These are phyloP conservation scores for Mesaphorura yosii DNA, from an alignment of 1,140 invertebrate genomes.

Conservation along the genomic window DNA sequence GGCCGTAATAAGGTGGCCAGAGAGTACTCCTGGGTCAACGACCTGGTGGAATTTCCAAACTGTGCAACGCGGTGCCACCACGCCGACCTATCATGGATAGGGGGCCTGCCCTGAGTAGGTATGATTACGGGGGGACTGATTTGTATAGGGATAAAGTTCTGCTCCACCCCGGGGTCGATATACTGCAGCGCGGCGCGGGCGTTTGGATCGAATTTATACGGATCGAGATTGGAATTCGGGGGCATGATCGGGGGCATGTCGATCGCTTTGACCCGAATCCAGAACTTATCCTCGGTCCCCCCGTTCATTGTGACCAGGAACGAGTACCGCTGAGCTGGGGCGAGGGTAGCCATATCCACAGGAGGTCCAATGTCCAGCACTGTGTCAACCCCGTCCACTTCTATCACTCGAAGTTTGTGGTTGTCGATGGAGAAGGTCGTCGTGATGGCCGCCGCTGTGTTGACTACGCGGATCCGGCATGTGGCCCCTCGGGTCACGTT, in stretches of 20 bases:
- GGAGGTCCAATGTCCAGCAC: not conserved
- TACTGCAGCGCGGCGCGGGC: too few relatives aligned
- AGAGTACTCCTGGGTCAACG: too few relatives aligned
- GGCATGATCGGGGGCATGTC: not conserved
- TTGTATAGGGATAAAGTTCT: not conserved
- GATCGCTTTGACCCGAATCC: not conserved
- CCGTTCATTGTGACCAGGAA: conserved; percentile 7
- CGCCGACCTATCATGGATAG: too few relatives aligned
- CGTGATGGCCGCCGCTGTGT: not conserved
- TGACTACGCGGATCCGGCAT: conserved; percentile 17
- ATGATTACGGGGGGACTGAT: too few relatives aligned
- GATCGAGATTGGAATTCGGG: not conserved
- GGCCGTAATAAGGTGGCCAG: too few relatives aligned
- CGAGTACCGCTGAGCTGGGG: conserved; percentile 9
- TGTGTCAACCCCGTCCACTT: conserved; percentile 16
- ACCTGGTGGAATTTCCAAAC: too few relatives aligned
- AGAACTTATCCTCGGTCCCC: not conserved
- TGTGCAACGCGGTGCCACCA: too few relatives aligned
- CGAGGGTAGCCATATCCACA: not conserved
- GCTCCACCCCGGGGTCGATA: not conserved
- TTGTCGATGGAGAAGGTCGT: conserved; percentile 19
- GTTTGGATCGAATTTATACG: not conserved
- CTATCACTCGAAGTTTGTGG: conserved; percentile 11
- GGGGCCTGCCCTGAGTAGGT: too few relatives aligned
- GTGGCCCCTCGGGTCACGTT: not conserved